phyloP scores from a whole-genome alignment of 2,113 vertebrate species.

The Bubo blakistoni region DNA sequence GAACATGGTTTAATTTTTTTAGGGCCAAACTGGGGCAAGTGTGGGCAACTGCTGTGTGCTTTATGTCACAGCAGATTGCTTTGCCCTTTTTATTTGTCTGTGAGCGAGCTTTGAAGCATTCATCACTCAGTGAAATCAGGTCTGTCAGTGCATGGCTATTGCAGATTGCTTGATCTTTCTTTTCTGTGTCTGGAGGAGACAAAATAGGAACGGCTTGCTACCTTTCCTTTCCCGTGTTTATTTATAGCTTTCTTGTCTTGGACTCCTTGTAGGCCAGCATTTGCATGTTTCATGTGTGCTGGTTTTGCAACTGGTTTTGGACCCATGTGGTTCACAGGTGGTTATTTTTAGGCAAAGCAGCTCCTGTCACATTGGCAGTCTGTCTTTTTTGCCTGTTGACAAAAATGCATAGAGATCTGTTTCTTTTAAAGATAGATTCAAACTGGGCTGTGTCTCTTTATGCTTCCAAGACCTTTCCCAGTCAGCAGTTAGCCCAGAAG shows the following conservation, averaged over 20 bases:
- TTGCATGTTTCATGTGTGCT: background rate
- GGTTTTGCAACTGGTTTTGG: background rate
- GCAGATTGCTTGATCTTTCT: background rate
- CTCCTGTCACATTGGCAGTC: background rate
- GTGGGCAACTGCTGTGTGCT: background rate
- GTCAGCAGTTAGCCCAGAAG: background rate
- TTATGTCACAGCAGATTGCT: background rate
- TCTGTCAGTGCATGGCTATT: background rate
- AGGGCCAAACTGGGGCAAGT: background rate
- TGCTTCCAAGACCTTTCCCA: background rate
- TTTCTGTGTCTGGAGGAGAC: background rate
- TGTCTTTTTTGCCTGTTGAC: background rate
- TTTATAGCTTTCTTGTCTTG: background rate
- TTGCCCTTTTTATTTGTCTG: background rate
- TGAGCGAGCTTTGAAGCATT: background rate
- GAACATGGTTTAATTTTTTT: background rate
- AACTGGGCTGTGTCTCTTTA: background rate
- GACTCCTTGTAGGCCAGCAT: background rate
- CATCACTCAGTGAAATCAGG: background rate
- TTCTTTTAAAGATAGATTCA: conserved; percentile 16
- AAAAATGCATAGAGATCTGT: background rate
- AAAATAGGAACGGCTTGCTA: background rate
- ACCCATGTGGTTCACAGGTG: background rate
- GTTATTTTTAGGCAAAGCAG: conserved; percentile 26
- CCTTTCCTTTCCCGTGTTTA: background rate